Evolutionary conservation across 2,113 vertebrate species (phyloP), one percentile per base, ranked within the genome.

Genomic region (Verasper variegatus): DNA sequence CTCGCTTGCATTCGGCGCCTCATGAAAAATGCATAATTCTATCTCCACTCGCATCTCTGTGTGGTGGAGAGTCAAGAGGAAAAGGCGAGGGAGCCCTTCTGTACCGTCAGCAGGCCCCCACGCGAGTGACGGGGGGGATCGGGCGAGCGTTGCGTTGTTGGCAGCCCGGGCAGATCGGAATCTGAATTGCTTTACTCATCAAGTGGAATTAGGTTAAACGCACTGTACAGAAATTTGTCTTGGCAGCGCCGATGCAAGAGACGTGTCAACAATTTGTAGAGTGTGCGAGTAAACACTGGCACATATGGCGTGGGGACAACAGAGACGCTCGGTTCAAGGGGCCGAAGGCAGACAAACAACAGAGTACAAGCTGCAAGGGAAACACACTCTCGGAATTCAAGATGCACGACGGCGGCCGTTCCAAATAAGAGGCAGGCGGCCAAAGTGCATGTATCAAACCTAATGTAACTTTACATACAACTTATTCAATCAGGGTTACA

Each of bases 11-110:
- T 87, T 83, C 86, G 21, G 62, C 24, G 65, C 74, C 88, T 89
- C 88, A 92, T 91, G 91, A 90, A 92, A 90, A 88, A 91, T 92
- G 87, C 82, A 92, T 93, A 54, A 85, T 78, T 89, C 89, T 81
- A 91, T 89, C 90, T 92, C 78, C 74, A 84, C 83, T 81, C 65
- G 42, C 82, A 87, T 90, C 84, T 78, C 69, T 47, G 86, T 77
- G 89, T 68, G 51, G 74, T 31, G 70, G 85, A 76, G 69, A 89
- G 87, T 87, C 81, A 74, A 65, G 88, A 90, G 81, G 72, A 76
- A 85, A 74, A 84, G 74, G 76, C 67, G 51, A 82, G 70, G 66
- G 65, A 89, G 88, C 67, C 76, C 69, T 83, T 84, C 76, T 77
- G 83, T 80, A 56, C 72, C 59, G 63, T 87, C 83, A 82, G 84